Evolutionary conservation across 2,797 vertebrate species (phyloP).

Genomic region (Neosalanx taihuensis): DNA sequence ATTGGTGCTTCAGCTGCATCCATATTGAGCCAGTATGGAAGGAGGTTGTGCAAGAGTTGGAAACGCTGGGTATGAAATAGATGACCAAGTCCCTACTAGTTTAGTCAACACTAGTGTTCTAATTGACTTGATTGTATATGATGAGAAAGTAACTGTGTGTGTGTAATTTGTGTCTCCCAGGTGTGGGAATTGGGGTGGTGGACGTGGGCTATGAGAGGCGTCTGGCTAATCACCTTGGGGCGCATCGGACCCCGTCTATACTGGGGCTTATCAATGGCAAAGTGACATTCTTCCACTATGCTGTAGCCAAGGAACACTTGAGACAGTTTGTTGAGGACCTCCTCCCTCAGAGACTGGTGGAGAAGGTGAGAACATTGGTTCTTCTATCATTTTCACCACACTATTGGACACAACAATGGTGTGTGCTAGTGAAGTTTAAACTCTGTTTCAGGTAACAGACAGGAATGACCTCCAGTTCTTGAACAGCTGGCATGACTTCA

Average conservation of each 20-base stretch:
- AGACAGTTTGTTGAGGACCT: slow-evolving; percentile 92
- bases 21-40: slow-evolving; percentile 98
- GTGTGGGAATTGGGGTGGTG: slow-evolving; percentile 92
- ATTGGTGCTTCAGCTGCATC: slow-evolving; percentile 98
- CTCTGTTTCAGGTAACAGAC: slow-evolving; percentile 81
- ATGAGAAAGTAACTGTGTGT: background rate
- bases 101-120: background rate
- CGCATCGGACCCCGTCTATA: slow-evolving; percentile 92
- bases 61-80: slow-evolving; percentile 78
- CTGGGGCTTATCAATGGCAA: slow-evolving; percentile 90
- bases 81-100: background rate
- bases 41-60: slow-evolving; percentile 90
- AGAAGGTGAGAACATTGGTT: slow-evolving; percentile 76
- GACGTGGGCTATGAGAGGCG: slow-evolving; percentile 90
- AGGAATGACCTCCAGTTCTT: slow-evolving; percentile 86
- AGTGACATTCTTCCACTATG: slow-evolving; percentile 92
- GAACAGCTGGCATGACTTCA: slow-evolving; percentile 89
- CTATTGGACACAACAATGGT: background rate
- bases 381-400: background rate
- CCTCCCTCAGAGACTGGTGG: slow-evolving; percentile 89
- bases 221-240: slow-evolving; percentile 90
- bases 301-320: slow-evolving; percentile 86
- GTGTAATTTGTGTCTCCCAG: slow-evolving; percentile 61
- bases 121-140: background rate
- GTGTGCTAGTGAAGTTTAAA: background rate